Evolutionary conservation across 2,113 vertebrate genomes (phyloP), one percentile per base, ranked within the genome.

Genomic region (Phrynosoma blainvillii): DNA sequence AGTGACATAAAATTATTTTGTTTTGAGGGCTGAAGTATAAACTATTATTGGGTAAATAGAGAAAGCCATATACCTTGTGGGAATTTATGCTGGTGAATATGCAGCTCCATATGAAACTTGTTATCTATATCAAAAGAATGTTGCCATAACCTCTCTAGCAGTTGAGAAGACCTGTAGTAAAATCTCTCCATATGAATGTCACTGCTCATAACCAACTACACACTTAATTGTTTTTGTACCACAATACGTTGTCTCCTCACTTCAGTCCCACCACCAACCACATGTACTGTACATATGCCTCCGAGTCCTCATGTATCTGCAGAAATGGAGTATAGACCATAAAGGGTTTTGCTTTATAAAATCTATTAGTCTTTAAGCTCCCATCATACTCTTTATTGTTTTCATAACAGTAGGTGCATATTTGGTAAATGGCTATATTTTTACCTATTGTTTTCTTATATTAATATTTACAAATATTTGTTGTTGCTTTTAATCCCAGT

Each of bases 401-500:
- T 47, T 40, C 32, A 52, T 78, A 13, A 27, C 52, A 13, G n/a
- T 82, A 65, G 5, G 32, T 65, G 36, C 40, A 11, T 68, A 2
- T 40, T 82, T 42, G 20, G 32, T 40, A 40, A 65, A 40, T 40
- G 59, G 6, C 8, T 23, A 8, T 13, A 1, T 40, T 25, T 81
- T 81, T 36, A 40, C 16, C n/a, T 18, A 32, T 59, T 79, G 11
- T 79, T 59, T 27, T 40, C 36, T 42, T 14, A n/a, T 65, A 36
- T 81, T 66, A 16, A 23, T 80, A 32, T 32, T 42, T 82, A 59
- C 54, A 59, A 80, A 59, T 32, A 21, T 73, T n/a, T 36, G 27
- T 52, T 88, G 4, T 70, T 88, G 77, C 32, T 78, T 65, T 32
- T 76, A 59, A 13, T 42, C 30, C 5, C 23, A 86, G 83, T 88